Conservation (phyloP, 1,140 invertebrate genomes). For the Drosophila ohnishii region DNA sequence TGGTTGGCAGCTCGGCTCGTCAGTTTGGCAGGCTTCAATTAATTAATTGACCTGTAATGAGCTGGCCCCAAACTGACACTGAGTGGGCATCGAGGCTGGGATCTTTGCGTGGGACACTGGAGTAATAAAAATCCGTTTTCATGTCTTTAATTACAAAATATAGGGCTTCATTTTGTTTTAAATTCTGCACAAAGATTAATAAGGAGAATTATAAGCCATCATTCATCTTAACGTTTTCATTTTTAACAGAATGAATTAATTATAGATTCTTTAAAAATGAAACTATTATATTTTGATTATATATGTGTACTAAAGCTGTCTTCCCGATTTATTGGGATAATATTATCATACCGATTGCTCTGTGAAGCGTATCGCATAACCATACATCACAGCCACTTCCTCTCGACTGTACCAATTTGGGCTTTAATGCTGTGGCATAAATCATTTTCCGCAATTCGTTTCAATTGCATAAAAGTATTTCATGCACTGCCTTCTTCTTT, state of each 20-base stretch:
- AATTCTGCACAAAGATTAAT: neutral
- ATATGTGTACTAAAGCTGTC: conserved; percentile 2
- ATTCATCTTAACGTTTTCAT: no score
- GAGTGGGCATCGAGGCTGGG: neutral
- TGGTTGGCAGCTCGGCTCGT: conserved; percentile 11
- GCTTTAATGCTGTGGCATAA: conserved; percentile 74
- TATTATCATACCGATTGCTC: conserved; percentile 24
- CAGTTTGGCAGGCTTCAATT: conserved; percentile 52
- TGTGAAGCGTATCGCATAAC: conserved; percentile 45
- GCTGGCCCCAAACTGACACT: conserved; percentile 29
- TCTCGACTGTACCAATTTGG: conserved; percentile 62
- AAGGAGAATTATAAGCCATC: neutral
- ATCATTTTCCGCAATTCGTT: conserved; percentile 72
- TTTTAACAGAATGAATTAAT: neutral
- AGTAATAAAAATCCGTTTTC: conserved; percentile 12
- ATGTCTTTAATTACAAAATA: neutral
- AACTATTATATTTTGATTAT: neutral
- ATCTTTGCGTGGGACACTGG: neutral
- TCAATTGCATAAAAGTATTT: conserved; percentile 78
- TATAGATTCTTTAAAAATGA: neutral
- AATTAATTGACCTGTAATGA: conserved; percentile 63
- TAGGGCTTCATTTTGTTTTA: neutral
- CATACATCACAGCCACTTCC: conserved; percentile 50
- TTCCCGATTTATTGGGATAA: conserved; percentile 32
- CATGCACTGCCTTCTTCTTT: conserved; percentile 38